Evolutionary conservation across 2,888 invertebrate genomes (phyloP), one percentile per base, ranked within the genome.

Genomic region (Diplolepis rosae): DNA sequence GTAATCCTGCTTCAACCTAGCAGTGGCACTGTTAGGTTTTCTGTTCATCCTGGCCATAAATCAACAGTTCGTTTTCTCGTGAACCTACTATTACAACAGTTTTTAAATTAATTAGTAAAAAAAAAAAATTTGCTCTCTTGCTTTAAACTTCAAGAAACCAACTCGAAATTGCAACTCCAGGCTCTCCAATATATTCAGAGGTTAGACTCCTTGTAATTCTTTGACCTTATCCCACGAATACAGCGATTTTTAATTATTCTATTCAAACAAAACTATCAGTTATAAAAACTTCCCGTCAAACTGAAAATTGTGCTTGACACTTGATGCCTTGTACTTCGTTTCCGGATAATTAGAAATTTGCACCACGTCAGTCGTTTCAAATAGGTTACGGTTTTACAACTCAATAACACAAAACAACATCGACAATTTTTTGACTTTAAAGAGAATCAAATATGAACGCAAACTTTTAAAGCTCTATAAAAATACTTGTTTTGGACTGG

Each of bases 1-100:
- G 89, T 98, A 99, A 89, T 99, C 99, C 89, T 98, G 98, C 90
- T 96, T 96, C 87, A 99, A 92, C 81, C 99, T 92, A 18, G 94
- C 92, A 22, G 95, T 93, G 0, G 97, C 96, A 81, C 92, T 92
- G 71, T 91, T 92, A 78, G 91, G 90, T 89, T 91, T 92, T 82
- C 89, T 90, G 88, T 90, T 91, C 88, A 88, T 88, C 52, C 76
- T 83, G 74, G 81, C 80, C 80, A 81, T 82, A 4, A 68, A 71
- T 66, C 35, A n/a, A 27, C 9, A 54, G 28, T 15, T 32, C 28
- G 30, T 54, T 18, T 9, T 11, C 18, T 9, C n/a, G 1, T n/a
- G 18, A 54, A 1, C 6, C 15, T 28, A 18, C 30, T 54, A 32
- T 30, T 11, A 2, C n/a, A 54, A n/a, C 18, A 54, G 28, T 15